These are phyloP conservation scores for Rafetus swinhoei DNA, from an alignment of 2,113 vertebrate genomes.

Conservation along the genomic window DNA sequence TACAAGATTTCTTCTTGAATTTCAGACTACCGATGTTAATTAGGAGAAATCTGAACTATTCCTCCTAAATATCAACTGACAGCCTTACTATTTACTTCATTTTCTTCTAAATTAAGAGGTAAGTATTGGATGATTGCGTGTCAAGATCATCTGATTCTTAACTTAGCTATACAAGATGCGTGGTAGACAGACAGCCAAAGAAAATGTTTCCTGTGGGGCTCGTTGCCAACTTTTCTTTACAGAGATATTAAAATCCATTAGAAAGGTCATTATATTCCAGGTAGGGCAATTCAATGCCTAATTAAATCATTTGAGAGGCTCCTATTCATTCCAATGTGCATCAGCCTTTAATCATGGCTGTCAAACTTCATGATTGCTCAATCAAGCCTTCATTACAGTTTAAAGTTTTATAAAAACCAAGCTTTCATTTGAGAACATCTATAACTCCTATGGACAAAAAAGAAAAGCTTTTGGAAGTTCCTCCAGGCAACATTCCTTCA, in stretches of 20 bases:
- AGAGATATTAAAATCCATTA: neutral
- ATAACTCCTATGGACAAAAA: neutral
- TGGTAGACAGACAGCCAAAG: neutral
- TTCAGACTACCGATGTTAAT: accelerated
- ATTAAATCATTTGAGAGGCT: neutral
- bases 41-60: neutral
- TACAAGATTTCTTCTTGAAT: neutral
- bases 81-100: neutral
- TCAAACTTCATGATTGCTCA: neutral
- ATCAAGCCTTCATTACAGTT: neutral
- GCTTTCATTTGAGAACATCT: neutral
- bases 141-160: neutral
- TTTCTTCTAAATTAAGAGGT: neutral
- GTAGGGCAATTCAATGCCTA: neutral
- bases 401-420: neutral
- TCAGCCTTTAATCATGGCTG: neutral
- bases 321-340: accelerated
- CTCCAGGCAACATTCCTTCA: neutral
- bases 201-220: neutral
- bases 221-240: neutral
- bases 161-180: neutral
- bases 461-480: neutral
- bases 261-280: neutral
- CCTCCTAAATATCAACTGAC: neutral
- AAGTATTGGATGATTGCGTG: neutral